Percentiles rank a stretch among this genome's conserved stretches.
Evolutionary conservation across 2,888 invertebrate species (phyloP).

Genomic region (Endotricha flammealis): DNA sequence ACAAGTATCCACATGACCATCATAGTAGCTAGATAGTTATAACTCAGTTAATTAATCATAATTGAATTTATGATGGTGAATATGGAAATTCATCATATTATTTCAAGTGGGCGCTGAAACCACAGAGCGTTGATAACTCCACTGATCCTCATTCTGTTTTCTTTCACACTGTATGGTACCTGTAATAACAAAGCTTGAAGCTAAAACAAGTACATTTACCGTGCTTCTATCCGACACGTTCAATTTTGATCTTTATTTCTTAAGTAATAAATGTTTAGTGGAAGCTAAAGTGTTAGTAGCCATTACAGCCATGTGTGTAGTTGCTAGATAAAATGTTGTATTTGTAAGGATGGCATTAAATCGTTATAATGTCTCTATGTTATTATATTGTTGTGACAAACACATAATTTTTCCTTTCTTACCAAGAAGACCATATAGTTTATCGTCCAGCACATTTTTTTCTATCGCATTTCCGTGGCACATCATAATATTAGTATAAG

Average conservation of each 20-base stretch:
- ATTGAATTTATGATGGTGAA: slow-evolving; percentile 4
- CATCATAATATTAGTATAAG: no score
- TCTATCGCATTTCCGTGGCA: no score
- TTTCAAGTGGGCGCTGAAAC: slow-evolving; percentile 43
- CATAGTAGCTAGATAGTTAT: no score
- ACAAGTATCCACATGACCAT: no score
- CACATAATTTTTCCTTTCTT: no score
- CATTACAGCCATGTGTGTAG: slow-evolving; percentile 1
- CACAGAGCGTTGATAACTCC: slow-evolving; percentile 43
- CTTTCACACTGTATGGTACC: slow-evolving; percentile 27
- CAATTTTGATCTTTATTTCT: neutral
- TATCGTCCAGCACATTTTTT: no score
- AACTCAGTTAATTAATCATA: neutral
- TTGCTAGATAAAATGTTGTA: slow-evolving; percentile 4
- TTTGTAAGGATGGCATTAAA: neutral
- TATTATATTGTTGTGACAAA: no score
- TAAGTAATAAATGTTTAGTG: neutral
- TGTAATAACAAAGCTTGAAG: slow-evolving; percentile 39
- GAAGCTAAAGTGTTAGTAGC: neutral
- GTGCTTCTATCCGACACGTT: neutral
- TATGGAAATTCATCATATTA: slow-evolving; percentile 25
- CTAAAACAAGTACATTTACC: slow-evolving; percentile 1
- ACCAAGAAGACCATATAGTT: no score
- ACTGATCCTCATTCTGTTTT: slow-evolving; percentile 36
- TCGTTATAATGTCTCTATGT: neutral